Base-by-base conservation (phyloP, 2,888 invertebrate species). In the Osedax frankpressi region DNA sequence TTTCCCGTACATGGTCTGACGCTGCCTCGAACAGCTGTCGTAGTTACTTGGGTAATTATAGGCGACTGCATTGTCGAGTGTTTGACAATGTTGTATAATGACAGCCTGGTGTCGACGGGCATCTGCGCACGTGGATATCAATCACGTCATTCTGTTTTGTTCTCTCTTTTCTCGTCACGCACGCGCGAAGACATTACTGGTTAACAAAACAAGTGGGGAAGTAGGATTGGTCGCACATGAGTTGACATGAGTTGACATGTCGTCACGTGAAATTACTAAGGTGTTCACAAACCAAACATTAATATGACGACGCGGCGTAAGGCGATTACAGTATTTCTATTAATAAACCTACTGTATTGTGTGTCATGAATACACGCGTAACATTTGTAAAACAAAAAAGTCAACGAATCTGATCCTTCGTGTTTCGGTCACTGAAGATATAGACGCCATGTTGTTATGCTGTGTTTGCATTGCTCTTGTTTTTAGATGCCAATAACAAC, bases 21-120 rank as follows among this genome's bases (percentile, higher is more conserved):
- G 65, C 24, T 24, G 65, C 19, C 65, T 65, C 65, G 65, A 65
- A 65, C 65, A 65, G 65, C 65, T 65, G 65, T 65, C 65, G 24
- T 65, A 65, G 25, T 19, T 19, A 65, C 65, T 65, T 65, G 19
- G 25, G 2, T 65, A 65, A 65, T 65, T 24, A 65, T 1, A 65
- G 65, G 65, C 65, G 1, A 19, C 24, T 65, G 65, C 65, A 24
- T 24, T 65, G 65, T 19, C 2, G 65, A 65, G 24, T 65, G 24
- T 65, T 14, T 19, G 65, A 65, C 65, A 65, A 65, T 19, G 11
- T 65, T 19, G 25, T 24, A 65, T 14, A 65, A 65, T 2, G 1
- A 65, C 24, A 14, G 65, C n/a, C 65, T 19, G 24, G 24, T 65
- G 65, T 14, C 65, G 65, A 65, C 65, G 65, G 65, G 25, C n/a